phyloP scores from a whole-genome alignment of 2,888 invertebrate genomes.

The Hololepta plana region DNA sequence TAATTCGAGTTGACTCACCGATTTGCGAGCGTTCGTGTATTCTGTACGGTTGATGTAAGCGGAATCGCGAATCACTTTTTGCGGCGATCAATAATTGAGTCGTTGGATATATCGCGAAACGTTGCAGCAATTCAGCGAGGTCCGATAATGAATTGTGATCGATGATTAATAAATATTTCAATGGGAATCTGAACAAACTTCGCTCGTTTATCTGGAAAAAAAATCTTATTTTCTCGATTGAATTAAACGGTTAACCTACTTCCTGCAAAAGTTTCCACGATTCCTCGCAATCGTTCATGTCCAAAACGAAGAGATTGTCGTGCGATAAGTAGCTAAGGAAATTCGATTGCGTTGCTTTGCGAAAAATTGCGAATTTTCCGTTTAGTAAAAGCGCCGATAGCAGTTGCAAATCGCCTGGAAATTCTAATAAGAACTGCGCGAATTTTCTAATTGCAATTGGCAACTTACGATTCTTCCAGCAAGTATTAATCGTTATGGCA shows the following conservation, averaged over 20 bases:
- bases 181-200: slow-evolving; percentile 6
- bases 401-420: too few species aligned
- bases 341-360: too few species aligned
- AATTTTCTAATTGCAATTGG: too few species aligned
- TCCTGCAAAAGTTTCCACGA: slow-evolving; percentile 5
- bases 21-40: slow-evolving; percentile 5
- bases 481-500: too few species aligned
- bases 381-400: too few species aligned
- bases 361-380: too few species aligned
- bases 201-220: slow-evolving; percentile 5
- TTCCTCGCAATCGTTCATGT: slow-evolving; percentile 5
- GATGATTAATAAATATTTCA: slow-evolving; percentile 6
- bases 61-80: not conserved
- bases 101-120: slow-evolving; percentile 8
- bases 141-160: slow-evolving; percentile 3
- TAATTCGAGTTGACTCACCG: slow-evolving; percentile 5
- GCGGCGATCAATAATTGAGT: slow-evolving; percentile 7
- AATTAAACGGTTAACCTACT: slow-evolving; percentile 2
- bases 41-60: slow-evolving; percentile 7
- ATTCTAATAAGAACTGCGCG: too few species aligned
- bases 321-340: slow-evolving; percentile 3
- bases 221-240: slow-evolving; percentile 3
- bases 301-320: slow-evolving; percentile 7
- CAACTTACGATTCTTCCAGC: too few species aligned
- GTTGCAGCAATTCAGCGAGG: slow-evolving; percentile 1